Evolutionary conservation across 1,140 invertebrate genomes (phyloP), one percentile per base, ranked within the genome.

Genomic region (Zaprionus ghesquierei): DNA sequence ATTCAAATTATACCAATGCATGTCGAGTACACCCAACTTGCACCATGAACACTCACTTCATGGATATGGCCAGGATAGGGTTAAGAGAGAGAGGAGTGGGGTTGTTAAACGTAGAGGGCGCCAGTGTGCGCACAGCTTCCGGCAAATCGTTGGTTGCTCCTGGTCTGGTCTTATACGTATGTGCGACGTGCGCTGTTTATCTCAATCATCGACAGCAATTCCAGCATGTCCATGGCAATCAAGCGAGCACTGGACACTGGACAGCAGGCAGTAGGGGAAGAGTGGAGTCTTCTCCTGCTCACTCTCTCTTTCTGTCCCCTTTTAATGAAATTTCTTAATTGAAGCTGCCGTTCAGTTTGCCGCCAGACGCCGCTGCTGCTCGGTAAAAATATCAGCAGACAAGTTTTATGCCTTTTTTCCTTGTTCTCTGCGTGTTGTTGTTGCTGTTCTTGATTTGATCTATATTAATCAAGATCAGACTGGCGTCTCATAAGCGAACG

Each of bases 261-360:
- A 56, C 31, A 35, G 25, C 56, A n/a, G 25, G 25, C 25, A 35
- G 38, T 4, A 38, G 20, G 44, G 65, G 33, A n/a, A n/a, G n/a
- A n/a, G n/a, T n/a, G n/a, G n/a, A n/a, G n/a, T n/a, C n/a, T n/a
- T 49, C 62, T 49, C 31, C 15, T 18, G 12, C 49, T 60, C 38
- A n/a, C 10, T 31, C 53, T 31, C 25, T 61, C 58, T 71, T n/a
- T 46, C 59, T 51, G 41, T 49, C 22, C 80, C 53, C 60, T 61
- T 81, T 85, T 87, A 89, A 89, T 87, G 73, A 87, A 87, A 87
- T 87, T 87, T 87, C 82, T 87, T 87, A 87, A 87, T 87, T 87
- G 82, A 87, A 89, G 84, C 73, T 75, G 84, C 72, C 75, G 74
- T 73, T 62, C 62, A 69, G 71, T 62, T 74, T 58, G 68, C 46